phyloP scores from a whole-genome alignment of 2,888 invertebrate genomes.

The Zele albiditarsus region DNA sequence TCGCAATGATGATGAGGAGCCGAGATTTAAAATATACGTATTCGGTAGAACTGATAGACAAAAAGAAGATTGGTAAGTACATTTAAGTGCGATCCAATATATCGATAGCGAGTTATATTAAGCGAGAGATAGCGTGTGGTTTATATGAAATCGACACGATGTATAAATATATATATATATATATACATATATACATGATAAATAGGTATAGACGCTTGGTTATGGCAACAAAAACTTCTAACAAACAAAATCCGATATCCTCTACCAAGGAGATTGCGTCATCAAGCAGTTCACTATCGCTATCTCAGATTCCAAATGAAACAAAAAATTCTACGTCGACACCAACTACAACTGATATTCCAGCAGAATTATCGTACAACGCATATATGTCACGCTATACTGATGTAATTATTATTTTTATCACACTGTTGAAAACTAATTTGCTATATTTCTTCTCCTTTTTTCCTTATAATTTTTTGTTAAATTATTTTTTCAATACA shows the following conservation, averaged over 20 bases:
- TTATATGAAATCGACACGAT: constrained; percentile 27
- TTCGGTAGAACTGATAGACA: constrained; percentile 90
- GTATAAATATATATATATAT: not conserved
- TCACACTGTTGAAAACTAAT: not conserved
- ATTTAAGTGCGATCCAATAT: constrained; percentile 10
- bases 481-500: constrained; percentile 14
- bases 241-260: constrained; percentile 59
- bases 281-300: constrained; percentile 49
- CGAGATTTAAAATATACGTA: constrained; percentile 74
- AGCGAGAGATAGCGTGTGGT: not conserved
- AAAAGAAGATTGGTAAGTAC: constrained; percentile 89
- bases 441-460: not conserved
- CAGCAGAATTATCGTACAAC: constrained; percentile 63
- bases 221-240: constrained; percentile 70
- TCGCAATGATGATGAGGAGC: constrained; percentile 57
- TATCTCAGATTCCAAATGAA: constrained; percentile 55
- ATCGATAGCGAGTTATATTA: constrained; percentile 7
- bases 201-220: constrained; percentile 75
- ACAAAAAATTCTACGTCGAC: constrained; percentile 57
- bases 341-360: constrained; percentile 55
- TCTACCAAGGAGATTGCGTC: constrained; percentile 57
- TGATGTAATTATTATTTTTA: constrained; percentile 56
- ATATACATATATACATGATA: constrained; percentile 6
- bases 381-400: constrained; percentile 67
- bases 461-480: not conserved